A percentile compares a stretch with the other conserved stretches of the same genome.
Conservation (phyloP, 2,888 invertebrate species). For the Tetheella fluctuosa region DNA sequence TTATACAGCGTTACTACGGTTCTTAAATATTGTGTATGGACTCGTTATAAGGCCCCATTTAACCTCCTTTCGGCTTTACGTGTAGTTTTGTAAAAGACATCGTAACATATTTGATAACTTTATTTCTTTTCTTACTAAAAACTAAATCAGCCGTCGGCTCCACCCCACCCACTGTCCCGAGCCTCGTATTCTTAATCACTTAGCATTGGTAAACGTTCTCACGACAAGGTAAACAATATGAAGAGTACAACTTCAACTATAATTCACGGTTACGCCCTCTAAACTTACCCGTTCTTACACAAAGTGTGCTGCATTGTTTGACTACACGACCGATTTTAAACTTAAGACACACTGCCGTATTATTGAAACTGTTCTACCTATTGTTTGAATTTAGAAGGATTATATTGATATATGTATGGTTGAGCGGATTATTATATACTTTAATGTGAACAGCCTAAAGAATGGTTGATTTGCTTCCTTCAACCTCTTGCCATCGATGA, state of each 20-base stretch:
- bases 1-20: no score
- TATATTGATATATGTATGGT: neutral
- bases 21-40: no score
- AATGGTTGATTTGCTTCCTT: no score
- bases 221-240: slow-evolving; percentile 84
- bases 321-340: slow-evolving; percentile 53
- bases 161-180: slow-evolving; percentile 43
- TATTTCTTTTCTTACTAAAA: no score
- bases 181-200: slow-evolving; percentile 81
- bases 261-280: slow-evolving; percentile 68
- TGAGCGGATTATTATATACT: no score
- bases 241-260: slow-evolving; percentile 80
- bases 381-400: slow-evolving; percentile 1
- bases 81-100: no score
- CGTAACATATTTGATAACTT: no score
- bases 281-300: slow-evolving; percentile 47
- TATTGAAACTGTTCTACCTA: slow-evolving; percentile 40
- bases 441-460: no score
- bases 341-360: slow-evolving; percentile 48
- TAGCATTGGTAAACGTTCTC: slow-evolving; percentile 78
- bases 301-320: slow-evolving; percentile 70
- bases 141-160: slow-evolving; percentile 47
- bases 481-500: no score
- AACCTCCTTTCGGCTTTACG: no score
- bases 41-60: no score